Evolutionary conservation across 2,797 vertebrate species (phyloP).

Genomic region (Gymnocypris eckloni): DNA sequence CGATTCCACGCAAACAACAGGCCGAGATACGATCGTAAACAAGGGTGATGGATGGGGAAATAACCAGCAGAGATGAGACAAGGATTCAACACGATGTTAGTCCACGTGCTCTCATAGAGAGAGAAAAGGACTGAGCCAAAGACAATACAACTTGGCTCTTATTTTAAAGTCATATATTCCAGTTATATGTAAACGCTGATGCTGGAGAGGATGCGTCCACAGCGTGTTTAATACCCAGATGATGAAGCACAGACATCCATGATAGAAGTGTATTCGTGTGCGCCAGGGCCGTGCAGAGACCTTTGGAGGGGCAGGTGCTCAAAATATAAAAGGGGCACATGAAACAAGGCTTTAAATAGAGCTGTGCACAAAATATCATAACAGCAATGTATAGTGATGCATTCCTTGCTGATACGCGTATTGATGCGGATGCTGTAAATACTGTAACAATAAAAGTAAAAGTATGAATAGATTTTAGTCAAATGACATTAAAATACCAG

Average conservation of each 20-base stretch:
- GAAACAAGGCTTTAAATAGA: no score
- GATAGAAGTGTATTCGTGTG: conserved; percentile 37
- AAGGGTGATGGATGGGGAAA: conserved; percentile 40
- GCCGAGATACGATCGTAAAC: conserved; percentile 37
- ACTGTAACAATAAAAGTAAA: no score
- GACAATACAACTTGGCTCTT: conserved; percentile 19
- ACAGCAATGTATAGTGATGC: no score
- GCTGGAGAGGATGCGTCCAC: conserved; percentile 55
- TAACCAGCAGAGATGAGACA: conserved; percentile 19
- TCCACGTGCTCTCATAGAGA: neutral
- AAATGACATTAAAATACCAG: no score
- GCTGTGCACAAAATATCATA: no score
- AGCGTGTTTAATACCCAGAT: conserved; percentile 56
- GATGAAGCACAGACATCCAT: conserved; percentile 51
- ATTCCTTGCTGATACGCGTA: no score
- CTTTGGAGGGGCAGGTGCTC: no score
- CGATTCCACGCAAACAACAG: conserved; percentile 35
- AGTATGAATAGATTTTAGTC: no score
- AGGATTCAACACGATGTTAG: neutral
- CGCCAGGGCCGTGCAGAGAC: no score
- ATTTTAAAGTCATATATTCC: conserved; percentile 26
- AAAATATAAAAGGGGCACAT: no score
- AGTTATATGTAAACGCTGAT: conserved; percentile 50
- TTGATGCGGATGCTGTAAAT: no score
- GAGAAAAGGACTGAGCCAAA: neutral